Base-by-base conservation (phyloP, 2,797 vertebrate species). In the Anguilla pacifica region DNA sequence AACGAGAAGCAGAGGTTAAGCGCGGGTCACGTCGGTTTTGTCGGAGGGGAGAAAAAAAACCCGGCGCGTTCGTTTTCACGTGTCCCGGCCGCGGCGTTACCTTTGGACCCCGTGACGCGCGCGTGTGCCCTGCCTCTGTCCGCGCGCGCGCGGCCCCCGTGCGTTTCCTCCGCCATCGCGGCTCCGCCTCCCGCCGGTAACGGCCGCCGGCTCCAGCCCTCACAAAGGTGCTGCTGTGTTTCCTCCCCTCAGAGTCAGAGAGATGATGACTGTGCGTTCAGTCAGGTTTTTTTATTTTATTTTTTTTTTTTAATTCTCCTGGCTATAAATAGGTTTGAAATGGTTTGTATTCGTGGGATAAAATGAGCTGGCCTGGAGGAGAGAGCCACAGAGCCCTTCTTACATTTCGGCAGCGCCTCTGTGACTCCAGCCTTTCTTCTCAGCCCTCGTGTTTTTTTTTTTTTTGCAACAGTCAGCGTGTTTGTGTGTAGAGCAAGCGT, bases 141-240 rank as follows among this genome's bases (percentile, higher is more conserved):
- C 13, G 59, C 15, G 59, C 59, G 59, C 59, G 17, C 6, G 13
- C 31, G 3, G 4, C 0, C 61, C 9, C 61, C n/a, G 61, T 6
- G 25, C 22, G 61, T 67, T n/a, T n/a, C 1, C 61, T 25, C 6
- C 4, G 22, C 4, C 61, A 4, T 67, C 3, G 25, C 22, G 25
- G 61, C 61, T 9, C 22, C 0, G 61, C 25, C 61, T 67, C 22
- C 22, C 4, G 61, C 22, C 6, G 5, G 22, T 9, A 4, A n/a
- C 22, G 4, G 61, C 61, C 2, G 2, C 13, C 11, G 55, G 11
- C 55, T 57, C 55, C 89, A 53, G 90, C 88, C 89, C 83, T 85
- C 92, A 94, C 90, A 94, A 93, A 93, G 92, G 89, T 51, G 4
- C 49, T 83, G 86, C 86, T 81, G 90, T 94, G 91, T 94, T 92